These are phyloP conservation scores for Rhabdomys dilectus DNA, from an alignment of 2,113 vertebrate genomes.

Conservation along the genomic window DNA sequence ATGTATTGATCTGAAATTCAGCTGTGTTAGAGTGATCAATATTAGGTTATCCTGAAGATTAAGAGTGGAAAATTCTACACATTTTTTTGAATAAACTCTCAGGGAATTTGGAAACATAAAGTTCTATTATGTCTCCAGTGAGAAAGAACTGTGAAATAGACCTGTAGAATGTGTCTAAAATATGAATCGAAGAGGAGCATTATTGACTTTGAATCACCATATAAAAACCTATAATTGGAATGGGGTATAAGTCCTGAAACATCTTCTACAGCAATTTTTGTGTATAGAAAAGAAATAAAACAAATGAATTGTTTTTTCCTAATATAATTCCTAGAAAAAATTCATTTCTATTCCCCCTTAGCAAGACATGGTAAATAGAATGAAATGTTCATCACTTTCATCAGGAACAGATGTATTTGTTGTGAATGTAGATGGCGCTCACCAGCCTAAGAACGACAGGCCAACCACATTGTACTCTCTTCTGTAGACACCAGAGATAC, in stretches of 20 bases:
- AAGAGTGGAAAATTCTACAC: not conserved
- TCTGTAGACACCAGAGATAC: not conserved
- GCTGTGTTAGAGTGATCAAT: not conserved
- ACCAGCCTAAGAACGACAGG: not conserved
- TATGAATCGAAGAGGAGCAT: not conserved
- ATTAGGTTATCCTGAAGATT: slow-evolving; percentile 5
- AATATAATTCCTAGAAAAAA: not conserved
- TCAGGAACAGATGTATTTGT: not conserved
- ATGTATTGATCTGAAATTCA: not conserved
- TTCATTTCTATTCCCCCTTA: not conserved
- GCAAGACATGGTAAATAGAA: not conserved
- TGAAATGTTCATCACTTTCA: not conserved
- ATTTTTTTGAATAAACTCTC: not conserved
- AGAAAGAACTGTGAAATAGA: not conserved
- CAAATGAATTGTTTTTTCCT: not conserved
- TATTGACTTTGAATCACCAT: not conserved
- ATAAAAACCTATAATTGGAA: not conserved
- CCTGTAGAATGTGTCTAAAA: not conserved
- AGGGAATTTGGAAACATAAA: not conserved
- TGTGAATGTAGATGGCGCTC: not conserved
- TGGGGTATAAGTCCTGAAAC: not conserved
- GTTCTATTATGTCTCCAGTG: not conserved
- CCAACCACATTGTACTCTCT: not conserved
- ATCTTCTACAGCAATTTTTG: not conserved
- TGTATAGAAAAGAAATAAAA: not conserved